These are phyloP conservation scores for Lycorma delicatula DNA, from an alignment of 1,140 invertebrate genomes.

Conservation along the genomic window DNA sequence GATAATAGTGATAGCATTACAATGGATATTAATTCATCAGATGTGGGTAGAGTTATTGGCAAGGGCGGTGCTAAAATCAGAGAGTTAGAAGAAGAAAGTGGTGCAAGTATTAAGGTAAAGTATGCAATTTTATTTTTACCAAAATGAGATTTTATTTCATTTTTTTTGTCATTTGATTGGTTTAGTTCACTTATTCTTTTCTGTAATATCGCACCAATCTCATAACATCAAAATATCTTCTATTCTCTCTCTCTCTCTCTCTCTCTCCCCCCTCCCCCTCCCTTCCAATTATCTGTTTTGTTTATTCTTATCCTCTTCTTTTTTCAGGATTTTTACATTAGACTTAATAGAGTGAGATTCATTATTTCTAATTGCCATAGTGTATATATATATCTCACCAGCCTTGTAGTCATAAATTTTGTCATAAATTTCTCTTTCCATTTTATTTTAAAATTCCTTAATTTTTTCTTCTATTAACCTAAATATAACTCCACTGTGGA, in stretches of 20 bases:
- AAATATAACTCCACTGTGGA: too few relatives aligned
- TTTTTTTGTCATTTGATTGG: conserved; percentile 28
- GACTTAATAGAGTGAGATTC: too few relatives aligned
- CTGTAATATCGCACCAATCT: not conserved
- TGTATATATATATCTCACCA: too few relatives aligned
- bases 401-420: too few relatives aligned
- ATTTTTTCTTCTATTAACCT: too few relatives aligned
- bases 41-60: conserved; percentile 46
- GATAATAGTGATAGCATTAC: conserved; percentile 2
- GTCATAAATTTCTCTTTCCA: too few relatives aligned
- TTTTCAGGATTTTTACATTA: too few relatives aligned
- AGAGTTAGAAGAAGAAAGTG: conserved; percentile 54
- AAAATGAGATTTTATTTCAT: not conserved
- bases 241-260: not conserved
- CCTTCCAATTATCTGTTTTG: not conserved
- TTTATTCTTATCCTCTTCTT: too few relatives aligned
- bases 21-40: conserved; percentile 8
- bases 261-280: not conserved
- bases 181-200: not conserved
- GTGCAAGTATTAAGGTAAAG: conserved; percentile 45
- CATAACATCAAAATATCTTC: not conserved
- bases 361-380: too few relatives aligned
- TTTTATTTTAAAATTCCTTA: too few relatives aligned
- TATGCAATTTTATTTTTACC: not conserved
- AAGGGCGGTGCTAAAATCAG: conserved; percentile 65